phyloP scores from a whole-genome alignment of 2,113 vertebrate species.

The Numida meleagris region DNA sequence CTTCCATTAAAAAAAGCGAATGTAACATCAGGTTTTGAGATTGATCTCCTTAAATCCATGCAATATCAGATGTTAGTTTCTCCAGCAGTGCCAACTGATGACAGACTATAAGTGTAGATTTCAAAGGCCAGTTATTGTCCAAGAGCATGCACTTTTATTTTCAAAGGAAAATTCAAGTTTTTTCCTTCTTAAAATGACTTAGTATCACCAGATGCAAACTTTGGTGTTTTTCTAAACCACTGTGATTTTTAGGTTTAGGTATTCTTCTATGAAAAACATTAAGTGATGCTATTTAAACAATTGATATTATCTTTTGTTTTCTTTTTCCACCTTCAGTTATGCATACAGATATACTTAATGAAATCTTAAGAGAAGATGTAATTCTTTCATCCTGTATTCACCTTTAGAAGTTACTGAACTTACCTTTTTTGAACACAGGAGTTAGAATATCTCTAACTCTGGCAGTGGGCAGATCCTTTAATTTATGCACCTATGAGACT shows the following conservation, averaged over 20 bases:
- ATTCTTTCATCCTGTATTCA: not conserved
- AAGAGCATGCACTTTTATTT: not conserved
- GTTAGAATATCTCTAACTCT: not conserved
- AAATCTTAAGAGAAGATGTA: not conserved
- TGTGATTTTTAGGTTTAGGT: not conserved
- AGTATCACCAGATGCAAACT: not conserved
- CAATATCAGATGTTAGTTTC: not conserved
- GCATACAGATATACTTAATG: not conserved
- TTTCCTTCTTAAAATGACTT: not conserved
- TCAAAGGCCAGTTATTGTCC: not conserved
- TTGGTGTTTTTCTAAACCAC: not conserved
- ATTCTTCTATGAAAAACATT: not conserved
- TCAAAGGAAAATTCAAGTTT: no score
- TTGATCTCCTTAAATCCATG: not conserved
- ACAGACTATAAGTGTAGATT: not conserved
- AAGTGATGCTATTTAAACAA: not conserved
- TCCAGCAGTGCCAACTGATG: not conserved
- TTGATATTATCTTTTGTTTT: not conserved
- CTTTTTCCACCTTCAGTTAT: not conserved
- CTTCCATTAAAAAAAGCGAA: not conserved
- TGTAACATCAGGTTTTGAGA: not conserved
- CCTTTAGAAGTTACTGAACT: not conserved
- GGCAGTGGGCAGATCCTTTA: not conserved
- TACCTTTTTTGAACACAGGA: not conserved
- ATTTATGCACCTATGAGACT: not conserved